These are phyloP conservation scores for Glaucomys volans DNA, from an alignment of 2,113 vertebrate genomes.

Conservation along the genomic window DNA sequence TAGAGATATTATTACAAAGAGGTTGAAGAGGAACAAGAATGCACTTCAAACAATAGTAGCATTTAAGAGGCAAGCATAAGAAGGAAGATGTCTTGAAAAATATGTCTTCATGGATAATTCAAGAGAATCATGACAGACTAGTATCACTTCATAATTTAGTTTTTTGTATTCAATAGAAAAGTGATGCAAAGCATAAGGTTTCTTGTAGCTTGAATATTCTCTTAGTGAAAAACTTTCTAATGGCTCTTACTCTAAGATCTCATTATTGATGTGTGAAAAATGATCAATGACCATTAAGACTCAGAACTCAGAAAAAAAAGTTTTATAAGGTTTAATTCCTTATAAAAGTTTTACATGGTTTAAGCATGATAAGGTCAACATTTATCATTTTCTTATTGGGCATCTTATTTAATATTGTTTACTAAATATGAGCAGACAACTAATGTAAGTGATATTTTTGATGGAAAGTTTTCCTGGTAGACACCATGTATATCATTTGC, in stretches of 20 bases:
- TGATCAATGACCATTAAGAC: conserved; percentile 29
- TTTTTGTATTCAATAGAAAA: conserved; percentile 66
- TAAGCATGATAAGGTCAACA: conserved; percentile 52
- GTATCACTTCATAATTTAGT: neutral
- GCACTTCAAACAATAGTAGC: neutral
- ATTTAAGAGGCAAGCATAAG: neutral
- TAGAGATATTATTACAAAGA: neutral
- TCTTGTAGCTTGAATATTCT: conserved; percentile 64
- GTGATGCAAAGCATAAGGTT: conserved; percentile 42
- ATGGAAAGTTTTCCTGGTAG: neutral
- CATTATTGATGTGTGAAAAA: conserved; percentile 69
- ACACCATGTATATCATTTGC: conserved; percentile 32
- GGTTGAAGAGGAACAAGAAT: neutral
- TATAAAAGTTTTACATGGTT: no score
- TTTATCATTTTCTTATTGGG: conserved; percentile 59
- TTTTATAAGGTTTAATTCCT: conserved; percentile 34
- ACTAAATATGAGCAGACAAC: neutral
- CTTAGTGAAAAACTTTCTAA: conserved; percentile 51
- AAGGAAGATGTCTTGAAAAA: neutral
- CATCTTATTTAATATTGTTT: conserved; percentile 65
- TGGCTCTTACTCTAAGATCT: conserved; percentile 36
- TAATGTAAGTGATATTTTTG: conserved; percentile 6
- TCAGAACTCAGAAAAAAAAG: conserved; percentile 47
- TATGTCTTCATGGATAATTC: neutral
- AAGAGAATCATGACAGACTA: neutral